Evolutionary conservation across 2,888 invertebrate species (phyloP).

Genomic region (Cepaea hortensis): DNA sequence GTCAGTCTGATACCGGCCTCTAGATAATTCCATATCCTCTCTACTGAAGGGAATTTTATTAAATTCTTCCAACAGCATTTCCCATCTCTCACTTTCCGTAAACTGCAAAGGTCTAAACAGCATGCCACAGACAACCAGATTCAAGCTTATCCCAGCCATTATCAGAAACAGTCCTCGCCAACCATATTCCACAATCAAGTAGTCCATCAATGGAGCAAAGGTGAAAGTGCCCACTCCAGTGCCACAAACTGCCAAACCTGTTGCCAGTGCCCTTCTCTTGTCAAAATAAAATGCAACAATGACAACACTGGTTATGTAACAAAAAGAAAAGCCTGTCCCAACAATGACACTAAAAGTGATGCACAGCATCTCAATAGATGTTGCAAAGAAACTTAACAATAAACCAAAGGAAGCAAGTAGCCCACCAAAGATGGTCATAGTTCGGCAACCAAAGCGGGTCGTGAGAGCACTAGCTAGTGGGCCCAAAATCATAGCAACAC

Average conservation of each 20-base stretch:
- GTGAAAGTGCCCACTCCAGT: constrained; percentile 75
- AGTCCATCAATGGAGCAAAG: constrained; percentile 73
- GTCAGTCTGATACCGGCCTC: constrained; percentile 37
- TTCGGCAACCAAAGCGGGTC: constrained; percentile 74
- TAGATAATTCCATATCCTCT: constrained; percentile 33
- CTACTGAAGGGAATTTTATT: constrained; percentile 60
- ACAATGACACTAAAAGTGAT: constrained; percentile 74
- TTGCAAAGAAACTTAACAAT: constrained; percentile 68
- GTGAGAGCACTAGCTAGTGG: constrained; percentile 74
- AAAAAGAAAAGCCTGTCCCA: constrained; percentile 74
- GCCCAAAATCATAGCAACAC: constrained; percentile 85
- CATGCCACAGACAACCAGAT: constrained; percentile 72
- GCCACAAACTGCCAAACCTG: constrained; percentile 75
- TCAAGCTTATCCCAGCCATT: constrained; percentile 71
- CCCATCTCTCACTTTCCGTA: constrained; percentile 61
- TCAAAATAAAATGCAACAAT: constrained; percentile 76
- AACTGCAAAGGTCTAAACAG: constrained; percentile 71
- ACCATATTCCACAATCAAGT: constrained; percentile 70
- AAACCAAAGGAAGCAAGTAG: constrained; percentile 71
- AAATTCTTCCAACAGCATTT: constrained; percentile 64
- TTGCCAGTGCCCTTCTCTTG: constrained; percentile 74
- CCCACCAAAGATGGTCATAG: constrained; percentile 72
- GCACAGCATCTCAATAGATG: constrained; percentile 70
- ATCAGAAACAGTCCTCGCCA: constrained; percentile 75
- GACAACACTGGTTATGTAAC: constrained; percentile 75